These are phyloP conservation scores for Brachylomia viminalis DNA, from an alignment of 2,888 invertebrate species.

Conservation along the genomic window DNA sequence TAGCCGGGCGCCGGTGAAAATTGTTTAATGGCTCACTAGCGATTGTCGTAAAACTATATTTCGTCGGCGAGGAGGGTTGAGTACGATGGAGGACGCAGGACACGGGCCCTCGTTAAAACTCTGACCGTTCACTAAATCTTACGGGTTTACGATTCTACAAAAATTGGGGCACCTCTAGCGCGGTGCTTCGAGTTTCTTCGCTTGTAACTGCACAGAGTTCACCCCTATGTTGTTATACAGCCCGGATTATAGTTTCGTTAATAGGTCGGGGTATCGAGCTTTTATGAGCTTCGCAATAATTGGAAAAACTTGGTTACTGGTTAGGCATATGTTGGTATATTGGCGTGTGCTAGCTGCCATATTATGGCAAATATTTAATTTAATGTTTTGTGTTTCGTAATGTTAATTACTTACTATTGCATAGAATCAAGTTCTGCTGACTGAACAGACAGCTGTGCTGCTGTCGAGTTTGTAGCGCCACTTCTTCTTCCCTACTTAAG, in stretches of 20 bases:
- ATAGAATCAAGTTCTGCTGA: no score
- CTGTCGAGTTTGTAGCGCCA: no score
- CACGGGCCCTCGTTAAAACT: constrained; percentile 86
- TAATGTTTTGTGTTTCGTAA: no score
- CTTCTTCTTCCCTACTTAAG: no score
- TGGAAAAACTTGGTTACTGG: constrained; percentile 28
- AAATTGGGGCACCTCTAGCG: constrained; percentile 77
- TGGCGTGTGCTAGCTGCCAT: no score
- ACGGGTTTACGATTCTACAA: constrained; percentile 87
- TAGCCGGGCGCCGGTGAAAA: constrained; percentile 72
- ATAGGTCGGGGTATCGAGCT: constrained; percentile 40
- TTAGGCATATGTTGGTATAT: no score
- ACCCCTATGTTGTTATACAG: constrained; percentile 41
- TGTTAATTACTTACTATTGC: no score
- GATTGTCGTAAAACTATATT: constrained; percentile 87
- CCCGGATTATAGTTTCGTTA: constrained; percentile 47
- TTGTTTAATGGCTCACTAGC: constrained; percentile 83
- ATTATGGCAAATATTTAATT: no score
- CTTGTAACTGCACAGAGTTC: constrained; percentile 49
- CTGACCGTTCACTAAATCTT: constrained; percentile 87
- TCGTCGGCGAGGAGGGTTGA: constrained; percentile 72
- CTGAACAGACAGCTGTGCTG: no score
- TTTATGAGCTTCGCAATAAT: constrained; percentile 44
- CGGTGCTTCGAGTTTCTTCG: constrained; percentile 40
- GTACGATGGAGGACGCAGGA: constrained; percentile 64